Base-by-base conservation (phyloP, 2,888 invertebrate species). In the Ophioninae sp. region DNA sequence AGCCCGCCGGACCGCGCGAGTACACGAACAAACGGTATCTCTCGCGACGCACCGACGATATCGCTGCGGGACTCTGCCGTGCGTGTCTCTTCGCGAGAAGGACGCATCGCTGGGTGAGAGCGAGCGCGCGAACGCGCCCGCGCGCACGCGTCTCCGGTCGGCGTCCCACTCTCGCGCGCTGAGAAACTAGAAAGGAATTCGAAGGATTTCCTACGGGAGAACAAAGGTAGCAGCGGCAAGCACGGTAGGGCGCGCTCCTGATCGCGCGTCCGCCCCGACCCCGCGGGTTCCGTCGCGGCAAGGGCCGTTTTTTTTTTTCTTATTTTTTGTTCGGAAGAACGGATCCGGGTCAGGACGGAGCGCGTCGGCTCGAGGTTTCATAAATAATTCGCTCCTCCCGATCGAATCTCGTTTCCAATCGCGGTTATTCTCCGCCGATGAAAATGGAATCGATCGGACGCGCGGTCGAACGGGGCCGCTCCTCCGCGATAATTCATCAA, bases 101-200 rank as follows among this genome's bases (percentile, higher is more conserved):
- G 30, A 30, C 3, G 3, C 2, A 30, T 30, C 30, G 30, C 2
- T 30, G 30, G 30, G 30, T 30, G 30, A 30, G 30, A 30, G 30
- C 30, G 30, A 30, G 30, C 30, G 30, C 1, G 30, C 30, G 30
- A 30, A 3, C 30, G 30, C 30, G 30, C 30, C 3, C 30, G 30
- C 30, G 30, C 30, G 30, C 30, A 30, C 3, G 3, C 30, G 30
- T 30, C 3, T 3, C 30, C 30, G 3, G 30, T 3, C 30, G 30
- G 37, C 61, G n/a, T 41, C 50, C 30, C 23, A 61, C 23, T 17
- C 7, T 41, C 20, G 74, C 44, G 13, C 59, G 76, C 68, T 83
- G 83, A 83, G 83, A 83, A 80, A 80, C 69, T 41, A 80, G 83
- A 83, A 83, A 83, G 83, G 83, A 83, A 83, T 83, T 83, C 77